Base-by-base conservation (phyloP, 30 jellyfish, hydroid and myxozoan genomes). In the Calvadosia cruxmelitensis region DNA sequence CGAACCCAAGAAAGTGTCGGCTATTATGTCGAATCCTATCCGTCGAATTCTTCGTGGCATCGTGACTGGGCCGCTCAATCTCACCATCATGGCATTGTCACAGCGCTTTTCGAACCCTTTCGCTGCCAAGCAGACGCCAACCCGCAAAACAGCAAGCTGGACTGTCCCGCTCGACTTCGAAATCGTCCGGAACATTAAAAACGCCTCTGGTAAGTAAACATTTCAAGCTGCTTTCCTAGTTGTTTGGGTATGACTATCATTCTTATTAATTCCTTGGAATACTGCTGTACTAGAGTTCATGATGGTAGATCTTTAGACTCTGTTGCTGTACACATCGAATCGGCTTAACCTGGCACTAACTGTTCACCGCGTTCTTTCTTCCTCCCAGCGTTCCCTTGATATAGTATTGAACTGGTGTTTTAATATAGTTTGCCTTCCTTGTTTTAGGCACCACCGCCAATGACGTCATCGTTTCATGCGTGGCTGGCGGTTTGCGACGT, bases 121-220 rank as follows among this genome's bases (percentile, higher is more conserved):
- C 75, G 64, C 68, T 34, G 89, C 86, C 24, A 69, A 78, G 52
- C 67, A 31, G 23, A 84, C 93, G 15, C 93, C 95, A 7, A 66
- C 82, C 0, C 66, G 61, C 61, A 92, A 92, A 78, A 85, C 74
- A 71, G 96, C 78, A 13, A 84, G 96, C 73, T 92, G 99, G 99
- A 82, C 95, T 1, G 53, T 62, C 26, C 80, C 95, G 0, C 64
- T 91, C 28, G 84, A 78, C 3, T 57, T 91, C 68, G 84, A 78
- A 13, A 33, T 68, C 3, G 79, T 91, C 27, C 78, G 74, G 64
- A 53, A 66, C 48, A 62, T 91, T 32, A 91, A 82, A 65, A 67
- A 77, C 67, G 77, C 66, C 35, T 69, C 94, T 20, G 94, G 99
- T 91, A 67, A 73, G 81, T 49, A 24, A 5, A 5, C 12, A 57